Evolutionary conservation across 2,113 vertebrate genomes (phyloP).

Genomic region (Phaetusa simplex): DNA sequence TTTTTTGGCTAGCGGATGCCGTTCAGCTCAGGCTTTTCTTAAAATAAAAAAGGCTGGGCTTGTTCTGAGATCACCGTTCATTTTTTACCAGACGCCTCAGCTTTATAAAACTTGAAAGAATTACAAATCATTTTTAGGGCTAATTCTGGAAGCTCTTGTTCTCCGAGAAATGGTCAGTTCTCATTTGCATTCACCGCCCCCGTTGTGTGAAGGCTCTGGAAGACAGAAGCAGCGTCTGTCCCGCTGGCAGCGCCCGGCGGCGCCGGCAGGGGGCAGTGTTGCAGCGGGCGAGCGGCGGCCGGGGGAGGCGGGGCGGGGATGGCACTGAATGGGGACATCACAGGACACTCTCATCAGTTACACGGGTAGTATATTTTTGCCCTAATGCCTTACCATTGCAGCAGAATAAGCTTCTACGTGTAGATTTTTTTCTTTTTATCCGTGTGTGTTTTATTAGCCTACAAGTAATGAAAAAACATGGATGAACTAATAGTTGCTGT

Average conservation of each 20-base stretch:
- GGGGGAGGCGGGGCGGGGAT: too few relatives aligned
- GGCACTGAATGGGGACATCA: too few relatives aligned
- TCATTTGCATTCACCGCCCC: background rate
- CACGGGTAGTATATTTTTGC: fast-evolving
- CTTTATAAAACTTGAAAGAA: too few relatives aligned
- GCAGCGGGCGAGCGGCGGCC: background rate
- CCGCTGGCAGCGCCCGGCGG: fast-evolving
- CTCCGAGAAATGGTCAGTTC: fast-evolving
- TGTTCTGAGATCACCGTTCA: background rate
- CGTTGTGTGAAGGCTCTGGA: fast-evolving
- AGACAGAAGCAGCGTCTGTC: fast-evolving
- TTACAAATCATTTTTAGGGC: background rate
- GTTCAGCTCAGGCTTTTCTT: background rate
- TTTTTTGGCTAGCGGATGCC: background rate
- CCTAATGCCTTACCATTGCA: background rate
- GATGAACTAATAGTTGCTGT: background rate
- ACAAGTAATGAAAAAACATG: background rate
- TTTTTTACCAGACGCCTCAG: background rate
- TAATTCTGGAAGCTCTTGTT: background rate
- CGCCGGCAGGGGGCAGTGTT: conserved; percentile 61
- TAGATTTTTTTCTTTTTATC: background rate
- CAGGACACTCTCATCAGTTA: background rate
- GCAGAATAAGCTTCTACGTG: background rate
- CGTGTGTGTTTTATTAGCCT: background rate
- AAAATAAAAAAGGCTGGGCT: background rate